Conservation (phyloP, 2,797 vertebrate species). For the Darevskia nairensis region DNA sequence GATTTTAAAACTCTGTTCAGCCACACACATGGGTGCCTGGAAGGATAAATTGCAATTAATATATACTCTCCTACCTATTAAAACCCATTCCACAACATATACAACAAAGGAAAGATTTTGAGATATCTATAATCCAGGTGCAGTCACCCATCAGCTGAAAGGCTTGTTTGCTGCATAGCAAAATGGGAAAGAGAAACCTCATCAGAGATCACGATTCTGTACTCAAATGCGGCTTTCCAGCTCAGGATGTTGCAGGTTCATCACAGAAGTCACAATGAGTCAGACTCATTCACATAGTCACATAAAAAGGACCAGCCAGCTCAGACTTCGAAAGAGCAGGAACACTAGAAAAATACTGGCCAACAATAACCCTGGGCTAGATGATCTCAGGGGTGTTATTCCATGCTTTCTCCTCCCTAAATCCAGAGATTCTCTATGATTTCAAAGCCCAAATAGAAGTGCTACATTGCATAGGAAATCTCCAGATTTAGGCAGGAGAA, state of each 20-base stretch:
- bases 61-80: no score
- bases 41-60: no score
- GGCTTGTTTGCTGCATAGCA: constrained; percentile 45
- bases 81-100: constrained; percentile 20
- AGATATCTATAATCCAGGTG: constrained; percentile 52
- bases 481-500: no score
- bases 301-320: not conserved
- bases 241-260: not conserved
- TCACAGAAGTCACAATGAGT: not conserved
- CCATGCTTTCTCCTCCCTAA: no score
- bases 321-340: not conserved
- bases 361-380: not conserved
- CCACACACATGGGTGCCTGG: no score
- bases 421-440: not conserved
- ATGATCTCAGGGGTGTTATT: not conserved
- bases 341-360: not conserved
- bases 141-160: constrained; percentile 56
- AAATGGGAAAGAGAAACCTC: constrained; percentile 36
- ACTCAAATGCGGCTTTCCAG: constrained; percentile 17
- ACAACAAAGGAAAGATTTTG: constrained; percentile 60
- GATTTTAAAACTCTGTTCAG: no score
- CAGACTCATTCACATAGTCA: not conserved
- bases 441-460: no score
- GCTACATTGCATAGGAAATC: no score
- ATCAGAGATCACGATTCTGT: not conserved